phyloP scores from a whole-genome alignment of 2,888 invertebrate genomes.

The Octodonta nipae region DNA sequence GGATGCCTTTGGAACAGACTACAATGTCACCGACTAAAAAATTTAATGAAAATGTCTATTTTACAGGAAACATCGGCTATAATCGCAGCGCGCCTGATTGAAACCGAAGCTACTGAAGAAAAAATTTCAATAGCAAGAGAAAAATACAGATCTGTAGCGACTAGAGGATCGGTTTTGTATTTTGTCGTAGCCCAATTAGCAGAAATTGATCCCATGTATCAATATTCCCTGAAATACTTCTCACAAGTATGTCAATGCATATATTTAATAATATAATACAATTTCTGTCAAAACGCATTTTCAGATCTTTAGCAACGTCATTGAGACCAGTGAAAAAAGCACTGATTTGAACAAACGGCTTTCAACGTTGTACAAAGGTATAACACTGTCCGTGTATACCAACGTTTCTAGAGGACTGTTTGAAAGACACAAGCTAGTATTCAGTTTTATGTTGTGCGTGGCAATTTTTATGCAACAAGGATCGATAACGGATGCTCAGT shows the following conservation, averaged over 20 bases:
- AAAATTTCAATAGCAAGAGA: slow-evolving; percentile 75
- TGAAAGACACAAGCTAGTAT: slow-evolving; percentile 80
- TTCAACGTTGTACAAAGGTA: slow-evolving; percentile 56
- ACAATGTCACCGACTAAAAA: too few relatives aligned
- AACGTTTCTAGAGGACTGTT: slow-evolving; percentile 84
- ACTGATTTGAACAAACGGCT: slow-evolving; percentile 54
- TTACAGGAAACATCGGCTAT: slow-evolving; percentile 83
- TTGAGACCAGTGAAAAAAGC: slow-evolving; percentile 58
- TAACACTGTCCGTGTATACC: slow-evolving; percentile 67
- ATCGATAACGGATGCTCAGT: slow-evolving; percentile 47
- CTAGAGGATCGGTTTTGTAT: slow-evolving; percentile 77
- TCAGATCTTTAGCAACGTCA: slow-evolving; percentile 68
- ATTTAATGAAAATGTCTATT: too few relatives aligned
- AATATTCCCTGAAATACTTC: slow-evolving; percentile 85
- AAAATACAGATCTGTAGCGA: slow-evolving; percentile 73
- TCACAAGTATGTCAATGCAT: slow-evolving; percentile 40
- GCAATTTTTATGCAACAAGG: slow-evolving; percentile 57
- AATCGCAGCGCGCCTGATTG: slow-evolving; percentile 73
- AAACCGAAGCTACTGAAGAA: slow-evolving; percentile 77
- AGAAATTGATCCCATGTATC: slow-evolving; percentile 91
- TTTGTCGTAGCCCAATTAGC: slow-evolving; percentile 81
- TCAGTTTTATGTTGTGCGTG: slow-evolving; percentile 69
- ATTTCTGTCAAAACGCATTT: slow-evolving; percentile 3
- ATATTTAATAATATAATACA: background rate
- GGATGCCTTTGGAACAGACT: too few relatives aligned